Evolutionary conservation across 1,140 invertebrate species (phyloP).

Genomic region (Aphelinus atriplicis): DNA sequence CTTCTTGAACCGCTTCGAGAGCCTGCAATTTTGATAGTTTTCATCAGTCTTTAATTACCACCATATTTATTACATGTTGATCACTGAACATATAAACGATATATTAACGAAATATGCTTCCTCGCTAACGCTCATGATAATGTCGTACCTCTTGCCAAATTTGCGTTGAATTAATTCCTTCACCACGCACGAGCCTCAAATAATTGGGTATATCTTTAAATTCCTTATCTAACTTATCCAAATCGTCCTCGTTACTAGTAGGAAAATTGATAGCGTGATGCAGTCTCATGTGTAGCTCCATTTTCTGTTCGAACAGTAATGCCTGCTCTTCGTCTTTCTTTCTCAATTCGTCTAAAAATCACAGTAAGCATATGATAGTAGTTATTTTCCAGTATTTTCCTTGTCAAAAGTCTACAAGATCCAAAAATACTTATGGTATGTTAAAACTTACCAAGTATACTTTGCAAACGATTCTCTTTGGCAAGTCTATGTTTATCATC

Average conservation of each 20-base stretch:
- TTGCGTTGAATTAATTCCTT: conserved; percentile 57
- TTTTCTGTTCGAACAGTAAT: conserved; percentile 86
- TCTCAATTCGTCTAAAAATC: conserved; percentile 72
- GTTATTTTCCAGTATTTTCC: no score
- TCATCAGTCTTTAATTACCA: neutral
- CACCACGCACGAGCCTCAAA: conserved; percentile 56
- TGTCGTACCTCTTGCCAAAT: conserved; percentile 59
- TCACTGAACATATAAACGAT: no score
- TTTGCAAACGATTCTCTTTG: conserved; percentile 77
- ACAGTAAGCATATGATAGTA: neutral
- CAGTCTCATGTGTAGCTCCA: conserved; percentile 82
- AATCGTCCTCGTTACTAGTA: conserved; percentile 55
- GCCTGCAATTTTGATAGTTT: conserved; percentile 46
- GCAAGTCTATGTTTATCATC: conserved; percentile 78
- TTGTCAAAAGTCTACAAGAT: no score
- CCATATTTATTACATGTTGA: no score
- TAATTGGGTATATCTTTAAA: conserved; percentile 60
- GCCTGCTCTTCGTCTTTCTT: conserved; percentile 90
- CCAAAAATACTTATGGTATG: no score
- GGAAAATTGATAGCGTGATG: conserved; percentile 72
- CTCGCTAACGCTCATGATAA: no score
- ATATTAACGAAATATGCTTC: neutral
- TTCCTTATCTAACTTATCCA: conserved; percentile 50
- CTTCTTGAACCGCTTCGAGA: conserved; percentile 69
- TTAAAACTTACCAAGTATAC: conserved; percentile 72